phyloP scores from a whole-genome alignment of 2,888 invertebrate genomes.

The Hemicrepidius hirtus region DNA sequence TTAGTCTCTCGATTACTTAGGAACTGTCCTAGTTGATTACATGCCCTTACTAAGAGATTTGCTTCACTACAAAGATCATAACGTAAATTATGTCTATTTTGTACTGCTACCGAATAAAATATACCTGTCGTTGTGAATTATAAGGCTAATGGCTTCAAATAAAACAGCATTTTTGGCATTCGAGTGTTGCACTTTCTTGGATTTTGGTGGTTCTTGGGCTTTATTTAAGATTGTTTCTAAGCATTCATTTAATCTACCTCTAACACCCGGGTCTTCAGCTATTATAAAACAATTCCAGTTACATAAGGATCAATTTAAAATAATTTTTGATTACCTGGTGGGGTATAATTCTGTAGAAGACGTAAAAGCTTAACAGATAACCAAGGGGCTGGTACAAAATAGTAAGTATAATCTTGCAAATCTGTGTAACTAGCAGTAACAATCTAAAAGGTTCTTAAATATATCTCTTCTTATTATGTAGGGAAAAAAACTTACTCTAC shows the following conservation, averaged over 20 bases:
- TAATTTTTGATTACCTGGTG: conserved; percentile 79
- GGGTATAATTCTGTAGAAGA: conserved; percentile 98
- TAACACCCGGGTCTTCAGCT: conserved; percentile 95
- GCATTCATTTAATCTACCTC: conserved; percentile 97
- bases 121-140: conserved; percentile 96
- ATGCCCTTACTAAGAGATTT: conserved; percentile 96
- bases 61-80: conserved; percentile 82
- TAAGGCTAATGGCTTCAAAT: conserved; percentile 99
- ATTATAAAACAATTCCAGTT: conserved; percentile 49
- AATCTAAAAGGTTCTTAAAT: conserved; percentile 78
- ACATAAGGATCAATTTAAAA: neutral
- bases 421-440: conserved; percentile 99
- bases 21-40: conserved; percentile 99
- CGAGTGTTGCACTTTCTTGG: conserved; percentile 99
- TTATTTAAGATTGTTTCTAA: conserved; percentile 98
- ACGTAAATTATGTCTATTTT: neutral
- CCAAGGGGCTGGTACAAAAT: conserved; percentile 99
- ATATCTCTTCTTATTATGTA: no score
- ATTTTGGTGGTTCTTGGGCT: conserved; percentile 99
- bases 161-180: conserved; percentile 99
- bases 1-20: conserved; percentile 98
- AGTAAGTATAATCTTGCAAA: conserved; percentile 99
- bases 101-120: neutral
- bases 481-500: conserved; percentile 78
- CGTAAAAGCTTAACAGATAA: conserved; percentile 97